phyloP scores from a whole-genome alignment of 2,888 invertebrate species.

The Portevinia maculata region DNA sequence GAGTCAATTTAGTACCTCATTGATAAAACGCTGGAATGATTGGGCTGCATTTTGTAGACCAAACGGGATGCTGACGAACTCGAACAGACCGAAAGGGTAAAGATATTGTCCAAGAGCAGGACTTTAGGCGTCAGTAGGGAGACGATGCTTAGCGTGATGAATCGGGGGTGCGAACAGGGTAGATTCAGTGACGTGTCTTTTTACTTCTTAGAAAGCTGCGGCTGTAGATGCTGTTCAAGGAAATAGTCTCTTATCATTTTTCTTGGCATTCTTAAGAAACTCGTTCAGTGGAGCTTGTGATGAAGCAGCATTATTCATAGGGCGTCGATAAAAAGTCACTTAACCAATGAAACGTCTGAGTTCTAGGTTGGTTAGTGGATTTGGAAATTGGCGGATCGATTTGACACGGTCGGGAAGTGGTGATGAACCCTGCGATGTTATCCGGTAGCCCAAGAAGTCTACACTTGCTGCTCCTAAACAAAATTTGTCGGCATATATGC shows the following conservation, averaged over 20 bases:
- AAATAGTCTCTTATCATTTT: conserved; percentile 38
- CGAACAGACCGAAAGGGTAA: too few species aligned
- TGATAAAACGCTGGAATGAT: too few species aligned
- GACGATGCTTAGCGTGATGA: neutral
- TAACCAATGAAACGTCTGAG: conserved; percentile 42
- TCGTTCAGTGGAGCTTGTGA: neutral
- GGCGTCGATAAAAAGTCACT: conserved; percentile 34
- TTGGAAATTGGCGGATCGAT: conserved; percentile 31
- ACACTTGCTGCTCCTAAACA: neutral
- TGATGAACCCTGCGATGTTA: conserved; percentile 28
- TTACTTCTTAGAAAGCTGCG: conserved; percentile 10
- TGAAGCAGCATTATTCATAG: conserved; percentile 28
- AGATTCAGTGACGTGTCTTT: conserved; percentile 15
- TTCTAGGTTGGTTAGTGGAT: conserved; percentile 40
- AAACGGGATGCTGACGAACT: too few species aligned
- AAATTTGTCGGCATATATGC: too few species aligned
- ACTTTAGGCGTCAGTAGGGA: neutral
- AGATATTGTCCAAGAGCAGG: conserved; percentile 5
- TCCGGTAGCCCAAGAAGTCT: conserved; percentile 27
- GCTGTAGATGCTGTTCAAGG: conserved; percentile 7
- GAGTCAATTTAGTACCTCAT: too few species aligned
- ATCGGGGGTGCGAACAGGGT: neutral
- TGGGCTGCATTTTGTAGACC: too few species aligned
- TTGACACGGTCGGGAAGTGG: conserved; percentile 30
- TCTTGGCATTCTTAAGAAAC: conserved; percentile 37